Evolutionary conservation across 2,113 vertebrate genomes (phyloP).

Genomic region (Chloroceryle aenea): DNA sequence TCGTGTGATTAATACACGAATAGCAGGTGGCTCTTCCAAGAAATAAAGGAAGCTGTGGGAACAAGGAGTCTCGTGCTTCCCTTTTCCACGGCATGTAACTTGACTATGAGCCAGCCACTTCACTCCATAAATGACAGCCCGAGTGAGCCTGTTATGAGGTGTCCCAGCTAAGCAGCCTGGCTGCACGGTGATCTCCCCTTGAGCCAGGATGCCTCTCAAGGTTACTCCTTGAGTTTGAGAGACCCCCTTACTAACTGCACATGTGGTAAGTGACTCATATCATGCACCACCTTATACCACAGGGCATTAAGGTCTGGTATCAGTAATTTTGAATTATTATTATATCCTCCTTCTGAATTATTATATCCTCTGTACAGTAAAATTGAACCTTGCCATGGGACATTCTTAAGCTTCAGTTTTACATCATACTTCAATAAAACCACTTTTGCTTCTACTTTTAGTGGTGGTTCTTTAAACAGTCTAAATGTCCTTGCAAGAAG

Average conservation of each 20-base stretch:
- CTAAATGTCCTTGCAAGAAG: neutral
- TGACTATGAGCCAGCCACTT: neutral
- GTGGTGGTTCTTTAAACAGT: rapidly evolving
- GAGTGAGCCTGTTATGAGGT: neutral
- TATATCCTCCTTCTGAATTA: neutral
- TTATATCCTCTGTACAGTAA: neutral
- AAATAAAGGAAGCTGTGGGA: neutral
- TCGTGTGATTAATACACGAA: neutral
- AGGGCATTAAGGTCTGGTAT: neutral
- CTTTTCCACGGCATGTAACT: neutral
- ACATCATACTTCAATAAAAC: neutral
- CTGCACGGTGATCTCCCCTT: rapidly evolving
- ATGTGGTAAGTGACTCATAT: neutral
- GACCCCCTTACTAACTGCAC: neutral
- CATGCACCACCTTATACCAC: rapidly evolving
- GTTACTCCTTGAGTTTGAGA: neutral
- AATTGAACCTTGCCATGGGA: neutral
- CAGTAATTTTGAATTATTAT: neutral
- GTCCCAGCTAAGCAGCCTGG: neutral
- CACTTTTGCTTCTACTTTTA: neutral
- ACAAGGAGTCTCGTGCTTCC: neutral
- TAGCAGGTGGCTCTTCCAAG: neutral
- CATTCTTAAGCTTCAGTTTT: neutral
- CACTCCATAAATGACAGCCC: neutral
- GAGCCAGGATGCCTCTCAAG: neutral